Conservation (phyloP, 2,113 vertebrate genomes). For the Megaceryle maxima region DNA sequence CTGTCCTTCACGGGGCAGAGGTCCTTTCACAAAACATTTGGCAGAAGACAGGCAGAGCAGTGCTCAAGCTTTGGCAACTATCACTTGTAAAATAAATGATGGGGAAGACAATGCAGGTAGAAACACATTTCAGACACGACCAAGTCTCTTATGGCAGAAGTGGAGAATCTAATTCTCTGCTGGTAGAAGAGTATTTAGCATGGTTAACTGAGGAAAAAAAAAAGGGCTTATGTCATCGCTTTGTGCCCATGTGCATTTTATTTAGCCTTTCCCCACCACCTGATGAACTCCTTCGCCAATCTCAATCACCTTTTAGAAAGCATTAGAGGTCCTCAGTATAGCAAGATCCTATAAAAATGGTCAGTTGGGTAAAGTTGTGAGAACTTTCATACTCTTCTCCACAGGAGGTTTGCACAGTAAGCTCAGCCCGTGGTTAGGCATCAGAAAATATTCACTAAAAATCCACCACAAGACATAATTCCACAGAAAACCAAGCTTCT, state of each 20-base stretch:
- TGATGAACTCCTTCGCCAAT: background rate
- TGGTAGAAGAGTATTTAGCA: background rate
- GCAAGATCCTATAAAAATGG: background rate
- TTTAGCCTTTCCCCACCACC: background rate
- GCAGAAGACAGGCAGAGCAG: background rate
- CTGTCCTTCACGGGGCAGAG: background rate
- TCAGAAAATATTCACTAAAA: background rate
- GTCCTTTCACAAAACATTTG: background rate
- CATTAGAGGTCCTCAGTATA: background rate
- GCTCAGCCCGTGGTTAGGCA: background rate
- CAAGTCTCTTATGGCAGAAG: background rate
- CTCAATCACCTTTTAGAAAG: background rate
- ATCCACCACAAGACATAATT: background rate
- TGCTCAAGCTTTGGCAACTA: background rate
- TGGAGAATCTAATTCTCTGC: background rate
- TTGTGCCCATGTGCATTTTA: background rate
- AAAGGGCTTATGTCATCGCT: background rate
- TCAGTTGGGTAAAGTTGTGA: background rate
- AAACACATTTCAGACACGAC: background rate
- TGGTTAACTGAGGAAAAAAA: background rate
- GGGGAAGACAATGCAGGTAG: background rate
- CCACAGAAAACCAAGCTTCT: background rate
- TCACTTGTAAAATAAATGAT: background rate
- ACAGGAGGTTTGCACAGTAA: background rate
- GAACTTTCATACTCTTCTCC: background rate